A percentile compares a stretch with the other conserved stretches of the same genome.
These are phyloP conservation scores for Cuculus canorus DNA, from an alignment of 2,797 vertebrate genomes.

Conservation along the genomic window DNA sequence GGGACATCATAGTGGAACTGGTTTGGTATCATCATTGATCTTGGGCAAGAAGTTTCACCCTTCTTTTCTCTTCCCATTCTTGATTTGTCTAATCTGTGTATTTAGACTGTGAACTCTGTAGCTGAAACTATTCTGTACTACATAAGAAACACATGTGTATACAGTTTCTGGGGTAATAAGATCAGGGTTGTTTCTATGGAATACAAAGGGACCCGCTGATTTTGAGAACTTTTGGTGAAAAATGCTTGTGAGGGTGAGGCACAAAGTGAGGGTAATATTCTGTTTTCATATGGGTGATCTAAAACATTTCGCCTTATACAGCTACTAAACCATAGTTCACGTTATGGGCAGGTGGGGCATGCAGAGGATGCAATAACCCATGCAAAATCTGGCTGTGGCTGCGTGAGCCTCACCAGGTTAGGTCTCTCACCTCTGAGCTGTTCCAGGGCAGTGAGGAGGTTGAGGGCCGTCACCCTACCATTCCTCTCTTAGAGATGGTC, in stretches of 20 bases:
- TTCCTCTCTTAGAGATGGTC: background rate
- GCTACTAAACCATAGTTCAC: background rate
- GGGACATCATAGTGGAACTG: background rate
- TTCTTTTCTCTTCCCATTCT: background rate
- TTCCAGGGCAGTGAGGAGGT: background rate
- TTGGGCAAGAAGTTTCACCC: background rate
- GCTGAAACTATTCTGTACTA: background rate
- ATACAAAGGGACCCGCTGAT: background rate
- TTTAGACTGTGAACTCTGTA: background rate
- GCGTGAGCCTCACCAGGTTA: fast-evolving
- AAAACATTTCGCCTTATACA: background rate
- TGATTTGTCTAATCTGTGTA: background rate
- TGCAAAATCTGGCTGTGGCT: background rate
- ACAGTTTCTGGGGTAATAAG: background rate
- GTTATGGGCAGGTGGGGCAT: background rate
- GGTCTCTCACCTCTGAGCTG: background rate
- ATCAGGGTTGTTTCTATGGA: background rate
- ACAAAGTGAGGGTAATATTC: background rate
- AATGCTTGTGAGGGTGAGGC: background rate
- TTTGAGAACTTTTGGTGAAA: background rate
- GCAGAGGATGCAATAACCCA: background rate
- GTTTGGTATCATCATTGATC: background rate
- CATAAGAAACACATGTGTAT: background rate
- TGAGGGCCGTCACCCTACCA: background rate
- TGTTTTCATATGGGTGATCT: background rate